These are phyloP conservation scores for Metopia argyrocephala DNA, from an alignment of 2,888 invertebrate genomes.

Conservation along the genomic window DNA sequence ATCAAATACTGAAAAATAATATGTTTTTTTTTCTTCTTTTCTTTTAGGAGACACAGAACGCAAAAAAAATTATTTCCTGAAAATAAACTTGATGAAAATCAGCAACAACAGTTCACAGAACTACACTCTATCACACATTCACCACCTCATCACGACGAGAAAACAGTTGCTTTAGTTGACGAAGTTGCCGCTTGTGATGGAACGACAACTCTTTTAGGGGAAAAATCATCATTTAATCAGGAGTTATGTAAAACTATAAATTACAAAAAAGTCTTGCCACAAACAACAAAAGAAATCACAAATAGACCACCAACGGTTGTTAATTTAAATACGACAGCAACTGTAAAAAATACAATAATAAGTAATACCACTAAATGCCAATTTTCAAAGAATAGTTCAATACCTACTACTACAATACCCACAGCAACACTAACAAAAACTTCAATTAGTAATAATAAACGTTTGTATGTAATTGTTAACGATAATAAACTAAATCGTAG, in stretches of 20 bases:
- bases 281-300: not conserved
- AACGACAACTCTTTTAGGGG: not conserved
- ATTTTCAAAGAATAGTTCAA: conserved; percentile 26
- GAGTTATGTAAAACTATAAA: not conserved
- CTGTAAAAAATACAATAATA: conserved; percentile 8
- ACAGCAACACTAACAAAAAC: not conserved
- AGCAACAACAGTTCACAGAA: not conserved
- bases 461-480: not conserved
- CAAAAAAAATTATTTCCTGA: conserved; percentile 22
- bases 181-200: not conserved
- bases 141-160: not conserved
- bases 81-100: not conserved
- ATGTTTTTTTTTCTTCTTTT: not conserved
- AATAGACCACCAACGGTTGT: not conserved
- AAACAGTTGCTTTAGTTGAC: not conserved
- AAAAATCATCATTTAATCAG: not conserved
- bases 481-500: conserved; percentile 16
- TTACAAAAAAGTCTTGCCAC: not conserved
- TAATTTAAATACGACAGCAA: not conserved
- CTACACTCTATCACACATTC: not conserved
- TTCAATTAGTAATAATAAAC: conserved; percentile 18
- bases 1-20: not conserved
- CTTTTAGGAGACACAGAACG: conserved; percentile 23
- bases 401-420: not conserved
- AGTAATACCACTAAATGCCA: conserved; percentile 34